Base-by-base conservation (phyloP, 2,113 vertebrate genomes). In the Notothenia rossii region DNA sequence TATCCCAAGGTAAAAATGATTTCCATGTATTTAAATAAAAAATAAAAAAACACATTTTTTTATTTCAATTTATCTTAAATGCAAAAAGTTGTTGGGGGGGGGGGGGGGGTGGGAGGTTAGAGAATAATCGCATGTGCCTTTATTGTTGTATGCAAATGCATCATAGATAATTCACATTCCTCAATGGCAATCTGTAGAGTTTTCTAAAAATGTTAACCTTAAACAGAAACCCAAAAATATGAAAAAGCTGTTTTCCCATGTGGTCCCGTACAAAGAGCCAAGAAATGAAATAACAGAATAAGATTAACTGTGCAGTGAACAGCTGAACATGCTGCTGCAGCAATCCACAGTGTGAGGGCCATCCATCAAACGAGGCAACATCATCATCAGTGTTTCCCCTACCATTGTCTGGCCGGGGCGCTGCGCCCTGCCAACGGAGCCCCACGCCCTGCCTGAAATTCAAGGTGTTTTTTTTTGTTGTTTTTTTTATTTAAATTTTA, bases 201-300 rank as follows among this genome's bases (percentile, higher is more conserved):
- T 46, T 64, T 70, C 22, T 25, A 33, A 50, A 49, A 48, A 63
- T 8, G n/a, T 58, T 63, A 25, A 25, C 25, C 25, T 25, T 25
- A 51, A 51, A 36, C 45, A 11, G 58, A 63, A 62, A 51, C 72
- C 50, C 54, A 43, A 50, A 54, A 77, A 22, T 50, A 73, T 18
- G 10, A 61, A 15, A 46, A 71, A 71, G 66, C 67, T 22, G 43
- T 71, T 14, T 18, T 8, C 18, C 67, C 60, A 71, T 65, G 64
- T 18, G 25, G 9, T 13, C 17, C 10, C 5, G 10, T 15, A 25
- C 17, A 25, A 56, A 60, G 60, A 56, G 48, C 48, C 48, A 51
- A 67, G 61, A 72, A 51, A 72, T 72, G 33, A 46, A 76, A 43
- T 61, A 62, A 72, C 61, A 67, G 67, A 72, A 72, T 66, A 84